phyloP scores from a whole-genome alignment of 2,113 vertebrate genomes.

The Sapayoa aenigma region DNA sequence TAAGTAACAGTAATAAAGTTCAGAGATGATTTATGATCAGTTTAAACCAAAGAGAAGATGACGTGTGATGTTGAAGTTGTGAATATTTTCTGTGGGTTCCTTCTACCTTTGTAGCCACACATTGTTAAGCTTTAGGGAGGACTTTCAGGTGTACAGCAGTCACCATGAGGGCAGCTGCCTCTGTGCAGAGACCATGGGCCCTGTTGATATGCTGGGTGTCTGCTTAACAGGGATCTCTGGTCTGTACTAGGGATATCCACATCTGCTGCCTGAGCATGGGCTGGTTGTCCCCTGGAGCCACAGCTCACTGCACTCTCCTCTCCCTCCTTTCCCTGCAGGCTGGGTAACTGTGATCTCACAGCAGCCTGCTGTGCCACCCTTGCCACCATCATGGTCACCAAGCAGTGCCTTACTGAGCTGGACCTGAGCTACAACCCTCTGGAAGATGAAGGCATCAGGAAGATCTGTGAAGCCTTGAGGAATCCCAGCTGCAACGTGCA shows the following conservation, averaged over 20 bases:
- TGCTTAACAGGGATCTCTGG: background rate
- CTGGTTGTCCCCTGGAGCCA: background rate
- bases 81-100: background rate
- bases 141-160: background rate
- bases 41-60: background rate
- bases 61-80: background rate
- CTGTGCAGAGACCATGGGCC: background rate
- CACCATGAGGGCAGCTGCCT: rapidly evolving
- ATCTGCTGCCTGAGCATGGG: rapidly evolving
- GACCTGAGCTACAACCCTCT: slow-evolving; percentile 70
- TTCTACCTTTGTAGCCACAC: background rate
- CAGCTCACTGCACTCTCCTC: background rate
- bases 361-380: slow-evolving; percentile 67
- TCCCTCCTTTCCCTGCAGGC: slow-evolving; percentile 22
- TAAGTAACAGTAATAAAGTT: background rate
- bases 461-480: slow-evolving; percentile 69
- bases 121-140: background rate
- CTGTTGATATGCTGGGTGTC: background rate
- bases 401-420: slow-evolving; percentile 59
- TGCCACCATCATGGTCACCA: slow-evolving; percentile 23
- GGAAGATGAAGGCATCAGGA: slow-evolving; percentile 58
- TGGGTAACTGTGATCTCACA: slow-evolving; percentile 68
- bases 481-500: slow-evolving; percentile 59
- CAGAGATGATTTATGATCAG: background rate
- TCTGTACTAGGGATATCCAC: rapidly evolving